Evolutionary conservation across 2,888 invertebrate genomes (phyloP).

Genomic region (Julus scandinavius): DNA sequence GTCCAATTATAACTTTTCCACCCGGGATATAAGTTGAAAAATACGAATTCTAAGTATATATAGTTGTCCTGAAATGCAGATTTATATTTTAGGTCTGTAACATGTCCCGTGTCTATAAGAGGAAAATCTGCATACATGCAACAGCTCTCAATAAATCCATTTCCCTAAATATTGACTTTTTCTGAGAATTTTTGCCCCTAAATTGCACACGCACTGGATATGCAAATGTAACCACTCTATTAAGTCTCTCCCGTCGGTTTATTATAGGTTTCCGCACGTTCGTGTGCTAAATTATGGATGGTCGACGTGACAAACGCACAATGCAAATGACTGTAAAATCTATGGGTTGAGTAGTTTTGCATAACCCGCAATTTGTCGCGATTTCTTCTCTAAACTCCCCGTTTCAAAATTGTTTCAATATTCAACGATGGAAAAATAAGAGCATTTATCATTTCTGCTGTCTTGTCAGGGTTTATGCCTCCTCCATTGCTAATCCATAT

Average conservation of each 20-base stretch:
- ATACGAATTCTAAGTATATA: too few species aligned
- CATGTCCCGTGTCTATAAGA: too few species aligned
- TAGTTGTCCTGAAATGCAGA: too few species aligned
- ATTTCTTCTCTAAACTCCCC: neutral
- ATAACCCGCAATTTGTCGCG: neutral
- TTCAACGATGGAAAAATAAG: neutral
- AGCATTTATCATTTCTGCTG: neutral
- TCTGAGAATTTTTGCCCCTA: neutral
- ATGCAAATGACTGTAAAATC: constrained; percentile 1
- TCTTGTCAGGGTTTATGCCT: neutral
- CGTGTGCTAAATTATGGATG: neutral
- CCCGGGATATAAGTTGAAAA: too few species aligned
- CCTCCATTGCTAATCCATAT: neutral
- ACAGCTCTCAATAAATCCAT: too few species aligned
- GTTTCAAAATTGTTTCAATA: neutral
- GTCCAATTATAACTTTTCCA: too few species aligned
- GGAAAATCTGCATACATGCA: too few species aligned
- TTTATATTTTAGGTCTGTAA: too few species aligned
- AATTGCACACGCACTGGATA: neutral
- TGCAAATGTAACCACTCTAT: neutral
- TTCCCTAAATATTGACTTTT: too few species aligned
- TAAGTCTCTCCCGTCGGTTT: neutral
- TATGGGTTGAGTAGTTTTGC: neutral
- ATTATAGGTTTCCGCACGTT: neutral
- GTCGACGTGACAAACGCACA: neutral